Percentiles rank a stretch among this genome's conserved stretches.
Evolutionary conservation across 1,140 invertebrate genomes (phyloP).

Genomic region (Philaenus spumarius): DNA sequence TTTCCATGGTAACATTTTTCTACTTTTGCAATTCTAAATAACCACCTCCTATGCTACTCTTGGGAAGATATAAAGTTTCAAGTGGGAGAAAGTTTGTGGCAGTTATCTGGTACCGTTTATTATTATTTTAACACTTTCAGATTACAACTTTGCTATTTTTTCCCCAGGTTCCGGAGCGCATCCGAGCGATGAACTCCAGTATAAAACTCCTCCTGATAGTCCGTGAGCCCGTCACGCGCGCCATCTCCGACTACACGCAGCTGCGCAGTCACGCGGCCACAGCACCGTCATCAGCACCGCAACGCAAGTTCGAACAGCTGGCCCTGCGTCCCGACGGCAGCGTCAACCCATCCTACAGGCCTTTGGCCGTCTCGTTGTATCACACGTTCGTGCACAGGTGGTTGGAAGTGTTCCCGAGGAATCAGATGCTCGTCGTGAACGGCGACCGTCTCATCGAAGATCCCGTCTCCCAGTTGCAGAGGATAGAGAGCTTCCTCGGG

Average conservation of each 20-base stretch:
- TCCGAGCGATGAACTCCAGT: conserved; percentile 87
- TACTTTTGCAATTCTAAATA: too few species aligned
- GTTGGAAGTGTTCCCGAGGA: conserved; percentile 80
- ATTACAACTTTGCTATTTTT: too few species aligned
- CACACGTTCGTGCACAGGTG: conserved; percentile 75
- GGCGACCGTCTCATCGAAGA: conserved; percentile 93
- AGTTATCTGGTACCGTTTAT: too few species aligned
- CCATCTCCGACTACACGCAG: conserved; percentile 96
- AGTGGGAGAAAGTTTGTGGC: too few species aligned
- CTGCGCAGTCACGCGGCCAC: conserved; percentile 66
- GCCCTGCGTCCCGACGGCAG: conserved; percentile 70
- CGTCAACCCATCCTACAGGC: conserved; percentile 74
- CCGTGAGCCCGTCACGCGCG: conserved; percentile 87
- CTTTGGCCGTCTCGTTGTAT: conserved; percentile 77
- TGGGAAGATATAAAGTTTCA: too few species aligned
- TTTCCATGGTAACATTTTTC: too few species aligned
- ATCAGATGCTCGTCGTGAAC: conserved; percentile 91
- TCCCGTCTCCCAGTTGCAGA: conserved; percentile 81
- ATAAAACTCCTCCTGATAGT: conserved; percentile 92
- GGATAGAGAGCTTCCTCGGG: conserved; percentile 83
- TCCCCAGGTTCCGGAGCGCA: conserved; percentile 78
- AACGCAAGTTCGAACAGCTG: conserved; percentile 70
- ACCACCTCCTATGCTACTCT: too few species aligned
- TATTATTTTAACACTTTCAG: too few species aligned
- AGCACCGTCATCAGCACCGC: conserved; percentile 46